Evolutionary conservation across 2,797 vertebrate species (phyloP), one percentile per base, ranked within the genome.

Genomic region (Aplochiton taeniatus): DNA sequence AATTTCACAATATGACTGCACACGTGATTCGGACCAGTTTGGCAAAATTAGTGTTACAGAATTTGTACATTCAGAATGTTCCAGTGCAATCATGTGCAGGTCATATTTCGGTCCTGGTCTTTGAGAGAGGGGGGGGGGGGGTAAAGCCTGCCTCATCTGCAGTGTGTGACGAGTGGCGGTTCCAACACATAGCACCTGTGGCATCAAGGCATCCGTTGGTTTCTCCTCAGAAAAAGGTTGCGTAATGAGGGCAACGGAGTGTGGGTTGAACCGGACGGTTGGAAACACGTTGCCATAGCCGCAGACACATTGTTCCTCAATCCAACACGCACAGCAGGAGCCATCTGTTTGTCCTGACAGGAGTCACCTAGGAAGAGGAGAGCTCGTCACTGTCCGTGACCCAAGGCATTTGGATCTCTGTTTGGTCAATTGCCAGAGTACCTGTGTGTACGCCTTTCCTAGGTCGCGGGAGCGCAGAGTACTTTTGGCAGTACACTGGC

Each of bases 121-220:
- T 87, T 80, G 11, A 78, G 82, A 89, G 77, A 59, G 61, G 86
- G 88, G 89, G 89, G 85, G 84, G 72, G 73, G 79, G 81, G 81
- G 73, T 60, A 46, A 60, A 49, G 63, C 45, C 61, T 74, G 70
- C 73, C 72, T 86, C 88, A 92, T 85, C 88, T 90, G 89, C 58
- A 66, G 65, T 73, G 16, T 17, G 73, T 79, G 84, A 61, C 66
- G 86, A 82, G 61, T 50, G 58, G 79, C 83, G 88, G 91, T 85
- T 88, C 90, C 91, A 90, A 91, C 65, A 72, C 77, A 68, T 72
- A 79, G 81, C 89, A 93, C 89, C 90, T 92, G 90, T 58, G 71
- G 65, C 63, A 65, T 58, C 61, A 31, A 31, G 3, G 31, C 31
- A 68, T 53, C 19, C 58, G 72, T 68, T 43, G 72, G 80, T 65